Percentiles rank a stretch among this genome's conserved stretches.
These are phyloP conservation scores for Zeus faber DNA, from an alignment of 2,113 vertebrate genomes.

Conservation along the genomic window DNA sequence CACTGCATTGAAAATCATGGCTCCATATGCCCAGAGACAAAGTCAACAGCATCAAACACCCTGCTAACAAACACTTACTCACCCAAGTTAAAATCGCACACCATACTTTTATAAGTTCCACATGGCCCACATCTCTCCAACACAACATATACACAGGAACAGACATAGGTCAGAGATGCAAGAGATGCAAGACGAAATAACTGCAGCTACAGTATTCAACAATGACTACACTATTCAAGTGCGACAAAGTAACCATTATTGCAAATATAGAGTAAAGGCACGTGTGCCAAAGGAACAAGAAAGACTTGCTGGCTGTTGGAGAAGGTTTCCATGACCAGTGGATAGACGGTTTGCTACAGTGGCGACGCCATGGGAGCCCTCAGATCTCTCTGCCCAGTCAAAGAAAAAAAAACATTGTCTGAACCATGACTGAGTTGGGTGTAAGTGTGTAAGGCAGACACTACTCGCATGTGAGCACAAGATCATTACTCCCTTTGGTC, in stretches of 20 bases:
- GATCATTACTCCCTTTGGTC: constrained; percentile 12
- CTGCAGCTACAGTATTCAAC: too few species aligned
- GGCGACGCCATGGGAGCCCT: constrained; percentile 25
- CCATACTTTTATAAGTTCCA: constrained; percentile 6
- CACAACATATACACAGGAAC: too few species aligned
- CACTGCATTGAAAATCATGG: constrained; percentile 21
- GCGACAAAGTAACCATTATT: too few species aligned
- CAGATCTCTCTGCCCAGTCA: constrained; percentile 25
- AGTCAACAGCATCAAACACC: constrained; percentile 10
- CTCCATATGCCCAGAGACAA: constrained; percentile 16
- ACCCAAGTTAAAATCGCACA: constrained; percentile 4
- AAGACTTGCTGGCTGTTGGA: constrained; percentile 5
- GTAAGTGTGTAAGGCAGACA: not conserved
- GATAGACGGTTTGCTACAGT: constrained; percentile 28
- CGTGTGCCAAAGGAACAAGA: not conserved
- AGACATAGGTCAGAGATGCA: too few species aligned
- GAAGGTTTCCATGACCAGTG: constrained; percentile 23
- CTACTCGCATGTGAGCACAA: constrained; percentile 9
- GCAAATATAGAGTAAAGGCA: constrained; percentile 1
- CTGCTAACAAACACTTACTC: constrained; percentile 5
- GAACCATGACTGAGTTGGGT: constrained; percentile 11
- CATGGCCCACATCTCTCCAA: too few species aligned
- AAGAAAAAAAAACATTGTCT: constrained; percentile 13
- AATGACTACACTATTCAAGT: too few species aligned
- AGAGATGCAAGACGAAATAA: too few species aligned